A percentile compares a stretch with the other conserved stretches of the same genome.
These are phyloP conservation scores for Choloepus hoffmanni DNA, from an alignment of 2,113 vertebrate genomes.

Conservation along the genomic window DNA sequence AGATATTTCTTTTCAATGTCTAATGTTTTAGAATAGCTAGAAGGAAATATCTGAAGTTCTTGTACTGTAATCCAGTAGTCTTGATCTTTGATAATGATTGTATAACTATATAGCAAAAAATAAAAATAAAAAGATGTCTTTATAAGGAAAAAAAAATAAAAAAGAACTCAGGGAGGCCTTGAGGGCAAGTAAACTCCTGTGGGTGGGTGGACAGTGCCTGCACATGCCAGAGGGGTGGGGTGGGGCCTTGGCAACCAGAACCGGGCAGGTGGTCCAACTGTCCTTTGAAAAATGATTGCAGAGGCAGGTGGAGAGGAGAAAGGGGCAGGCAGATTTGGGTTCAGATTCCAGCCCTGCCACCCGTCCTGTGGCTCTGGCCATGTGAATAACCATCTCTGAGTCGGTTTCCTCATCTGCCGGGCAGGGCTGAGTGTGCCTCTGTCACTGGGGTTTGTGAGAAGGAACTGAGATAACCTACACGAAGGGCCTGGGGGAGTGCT, in stretches of 20 bases:
- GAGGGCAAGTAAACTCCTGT: neutral
- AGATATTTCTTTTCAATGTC: no score
- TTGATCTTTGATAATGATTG: no score
- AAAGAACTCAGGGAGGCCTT: neutral
- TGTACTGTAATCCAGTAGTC: no score
- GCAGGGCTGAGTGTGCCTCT: rapidly evolving
- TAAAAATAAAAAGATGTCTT: no score
- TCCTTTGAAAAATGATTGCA: neutral
- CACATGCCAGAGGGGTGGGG: neutral
- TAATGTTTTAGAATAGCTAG: no score
- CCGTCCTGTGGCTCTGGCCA: neutral
- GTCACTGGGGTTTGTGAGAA: neutral
- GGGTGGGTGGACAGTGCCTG: neutral
- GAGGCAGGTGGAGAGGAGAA: neutral
- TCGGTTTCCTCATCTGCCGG: neutral
- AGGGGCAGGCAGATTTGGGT: neutral
- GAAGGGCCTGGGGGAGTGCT: neutral
- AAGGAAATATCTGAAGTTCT: no score
- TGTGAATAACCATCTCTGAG: no score
- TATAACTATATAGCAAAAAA: no score
- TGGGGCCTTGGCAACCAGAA: neutral
- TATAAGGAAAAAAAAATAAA: no score
- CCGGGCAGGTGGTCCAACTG: conserved; percentile 5
- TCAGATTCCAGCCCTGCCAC: neutral
- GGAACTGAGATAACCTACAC: neutral